phyloP scores from a whole-genome alignment of 37 sponge, comb jelly and placozoan species.

The Cladorhizidae sp. region DNA sequence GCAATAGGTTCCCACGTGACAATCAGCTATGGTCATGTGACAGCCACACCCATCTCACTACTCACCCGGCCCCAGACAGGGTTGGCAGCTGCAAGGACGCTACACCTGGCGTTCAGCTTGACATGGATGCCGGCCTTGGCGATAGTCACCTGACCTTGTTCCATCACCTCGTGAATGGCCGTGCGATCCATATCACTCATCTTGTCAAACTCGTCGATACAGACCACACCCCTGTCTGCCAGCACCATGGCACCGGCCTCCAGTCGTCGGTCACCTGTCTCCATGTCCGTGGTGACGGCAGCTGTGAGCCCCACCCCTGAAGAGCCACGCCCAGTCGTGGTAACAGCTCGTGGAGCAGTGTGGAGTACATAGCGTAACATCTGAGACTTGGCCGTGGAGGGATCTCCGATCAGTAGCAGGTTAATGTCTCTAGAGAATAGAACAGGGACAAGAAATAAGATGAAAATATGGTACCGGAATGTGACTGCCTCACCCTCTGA shows the following conservation, averaged over 20 bases:
- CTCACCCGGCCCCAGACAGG: conserved; percentile 97
- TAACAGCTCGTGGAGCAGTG: conserved; percentile 94
- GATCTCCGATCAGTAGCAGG: conserved; percentile 93
- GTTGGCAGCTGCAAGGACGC: conserved; percentile 98
- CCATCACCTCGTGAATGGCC: conserved; percentile 99
- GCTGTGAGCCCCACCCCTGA: conserved; percentile 99
- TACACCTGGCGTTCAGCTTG: conserved; percentile 95
- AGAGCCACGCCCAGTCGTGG: conserved; percentile 97
- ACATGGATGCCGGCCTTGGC: conserved; percentile 99
- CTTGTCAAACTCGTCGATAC: conserved; percentile 99
- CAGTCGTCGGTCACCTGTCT: conserved; percentile 84
- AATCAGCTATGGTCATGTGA: not conserved
- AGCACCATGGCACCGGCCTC: conserved; percentile 99
- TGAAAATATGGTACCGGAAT: not conserved
- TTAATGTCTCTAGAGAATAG: conserved; percentile 86
- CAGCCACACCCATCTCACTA: not conserved
- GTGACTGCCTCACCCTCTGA: conserved; percentile 76
- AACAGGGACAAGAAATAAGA: not conserved
- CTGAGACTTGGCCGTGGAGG: conserved; percentile 98
- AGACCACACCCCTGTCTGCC: conserved; percentile 98
- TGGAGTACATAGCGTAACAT: conserved; percentile 92
- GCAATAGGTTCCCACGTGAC: not conserved
- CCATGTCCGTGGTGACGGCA: conserved; percentile 96
- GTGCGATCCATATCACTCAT: conserved; percentile 99
- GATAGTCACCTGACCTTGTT: conserved; percentile 97